These are phyloP conservation scores for Mamestra configurata DNA, from an alignment of 1,140 invertebrate genomes.

Conservation along the genomic window DNA sequence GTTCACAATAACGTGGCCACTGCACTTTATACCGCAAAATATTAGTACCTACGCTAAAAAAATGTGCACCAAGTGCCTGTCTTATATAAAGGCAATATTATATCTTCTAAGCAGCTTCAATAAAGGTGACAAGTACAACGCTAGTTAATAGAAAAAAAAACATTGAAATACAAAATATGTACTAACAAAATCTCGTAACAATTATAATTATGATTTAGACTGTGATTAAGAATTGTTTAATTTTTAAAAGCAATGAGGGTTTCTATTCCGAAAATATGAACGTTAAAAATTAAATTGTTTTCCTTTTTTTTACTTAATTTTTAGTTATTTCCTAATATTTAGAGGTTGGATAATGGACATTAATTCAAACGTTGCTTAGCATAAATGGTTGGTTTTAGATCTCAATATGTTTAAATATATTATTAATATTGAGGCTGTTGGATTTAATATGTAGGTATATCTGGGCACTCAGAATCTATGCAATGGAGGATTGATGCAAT, in stretches of 20 bases:
- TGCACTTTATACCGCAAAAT: not conserved
- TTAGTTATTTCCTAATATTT: slow-evolving; percentile 24
- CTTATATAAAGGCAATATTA: slow-evolving; percentile 23
- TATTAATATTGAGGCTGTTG: slow-evolving; percentile 15
- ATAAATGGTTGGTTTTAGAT: slow-evolving; percentile 19
- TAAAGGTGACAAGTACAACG: slow-evolving; percentile 33
- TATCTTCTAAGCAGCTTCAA: slow-evolving; percentile 37
- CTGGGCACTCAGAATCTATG: not conserved
- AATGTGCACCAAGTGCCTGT: slow-evolving; percentile 31
- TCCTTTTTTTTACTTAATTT: slow-evolving; percentile 23
- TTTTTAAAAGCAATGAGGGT: not conserved
- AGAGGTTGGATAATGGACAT: not conserved
- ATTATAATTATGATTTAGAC: slow-evolving; percentile 19
- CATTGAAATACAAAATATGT: not conserved
- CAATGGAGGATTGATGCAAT: too few relatives aligned
- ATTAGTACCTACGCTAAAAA: not conserved
- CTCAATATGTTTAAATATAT: slow-evolving; percentile 25
- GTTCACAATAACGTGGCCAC: too few relatives aligned
- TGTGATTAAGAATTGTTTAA: slow-evolving; percentile 18
- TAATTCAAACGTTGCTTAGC: slow-evolving; percentile 23
- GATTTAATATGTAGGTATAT: not conserved
- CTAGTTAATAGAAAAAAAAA: slow-evolving; percentile 37
- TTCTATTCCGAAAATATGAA: not conserved
- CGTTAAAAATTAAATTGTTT: not conserved
- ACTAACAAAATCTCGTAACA: not conserved